phyloP scores from a whole-genome alignment of 2,797 vertebrate genomes.

The Meriones psammophilus region DNA sequence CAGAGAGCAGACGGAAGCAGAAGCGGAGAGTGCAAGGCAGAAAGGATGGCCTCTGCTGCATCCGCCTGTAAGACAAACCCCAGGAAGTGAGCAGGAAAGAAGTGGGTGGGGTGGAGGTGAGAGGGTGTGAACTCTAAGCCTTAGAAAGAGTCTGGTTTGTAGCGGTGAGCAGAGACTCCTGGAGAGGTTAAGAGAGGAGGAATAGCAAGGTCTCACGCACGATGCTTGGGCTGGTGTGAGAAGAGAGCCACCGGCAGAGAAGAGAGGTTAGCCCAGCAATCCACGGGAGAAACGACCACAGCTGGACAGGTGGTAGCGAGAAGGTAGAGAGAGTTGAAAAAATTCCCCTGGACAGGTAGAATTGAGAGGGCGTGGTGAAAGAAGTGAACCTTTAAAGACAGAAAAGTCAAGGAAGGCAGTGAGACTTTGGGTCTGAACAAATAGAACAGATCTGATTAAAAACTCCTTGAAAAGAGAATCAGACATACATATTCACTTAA shows the following conservation, averaged over 20 bases:
- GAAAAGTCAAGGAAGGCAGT: slow-evolving; percentile 55
- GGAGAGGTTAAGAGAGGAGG: not conserved
- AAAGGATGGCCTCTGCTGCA: not conserved
- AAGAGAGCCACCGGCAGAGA: not conserved
- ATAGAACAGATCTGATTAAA: slow-evolving; percentile 76
- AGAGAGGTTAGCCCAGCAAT: not conserved
- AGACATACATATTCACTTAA: slow-evolving; percentile 73
- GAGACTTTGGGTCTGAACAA: slow-evolving; percentile 57
- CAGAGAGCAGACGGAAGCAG: not conserved
- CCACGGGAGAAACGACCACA: not conserved
- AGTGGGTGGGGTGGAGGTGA: too few relatives aligned
- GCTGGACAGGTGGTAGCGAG: not conserved
- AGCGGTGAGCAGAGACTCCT: not conserved
- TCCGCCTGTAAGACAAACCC: not conserved
- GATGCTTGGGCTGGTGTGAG: not conserved
- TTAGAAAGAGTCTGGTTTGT: not conserved
- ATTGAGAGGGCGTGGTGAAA: slow-evolving; percentile 23
- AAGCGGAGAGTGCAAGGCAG: not conserved
- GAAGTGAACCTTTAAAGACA: not conserved
- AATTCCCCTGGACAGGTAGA: slow-evolving; percentile 8
- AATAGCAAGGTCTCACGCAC: not conserved
- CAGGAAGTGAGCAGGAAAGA: not conserved
- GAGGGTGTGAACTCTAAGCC: not conserved
- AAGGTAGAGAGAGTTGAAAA: not conserved
- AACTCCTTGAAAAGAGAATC: slow-evolving; percentile 72